Evolutionary conservation across 2,888 invertebrate genomes (phyloP).

Genomic region (Slavum lentiscoides): DNA sequence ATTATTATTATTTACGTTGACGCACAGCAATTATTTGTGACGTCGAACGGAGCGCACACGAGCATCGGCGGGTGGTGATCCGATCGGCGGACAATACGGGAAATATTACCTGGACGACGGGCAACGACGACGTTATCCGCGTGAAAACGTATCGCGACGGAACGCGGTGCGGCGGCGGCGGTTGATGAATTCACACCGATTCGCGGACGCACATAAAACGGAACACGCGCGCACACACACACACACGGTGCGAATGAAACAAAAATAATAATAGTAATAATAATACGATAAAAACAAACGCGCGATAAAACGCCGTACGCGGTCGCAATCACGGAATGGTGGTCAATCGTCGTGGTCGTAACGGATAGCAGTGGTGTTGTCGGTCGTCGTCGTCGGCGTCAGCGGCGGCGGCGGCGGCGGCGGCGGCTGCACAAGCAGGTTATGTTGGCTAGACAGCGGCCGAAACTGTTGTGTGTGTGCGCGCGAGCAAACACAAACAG

Average conservation of each 20-base stretch:
- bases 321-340: slow-evolving; percentile 21
- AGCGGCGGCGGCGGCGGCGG: slow-evolving; percentile 27
- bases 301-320: slow-evolving; percentile 18
- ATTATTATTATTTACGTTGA: slow-evolving; percentile 16
- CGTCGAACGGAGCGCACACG: slow-evolving; percentile 12
- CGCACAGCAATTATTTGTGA: slow-evolving; percentile 11
- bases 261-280: too few species aligned
- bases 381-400: slow-evolving; percentile 16
- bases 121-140: not conserved
- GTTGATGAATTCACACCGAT: slow-evolving; percentile 14
- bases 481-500: slow-evolving; percentile 42
- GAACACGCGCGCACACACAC: not conserved
- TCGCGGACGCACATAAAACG: not conserved
- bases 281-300: not conserved
- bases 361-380: slow-evolving; percentile 42
- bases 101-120: not conserved
- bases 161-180: slow-evolving; percentile 4
- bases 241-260: not conserved
- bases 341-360: slow-evolving; percentile 41
- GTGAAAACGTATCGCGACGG: slow-evolving; percentile 26
- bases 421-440: slow-evolving; percentile 41
- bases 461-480: slow-evolving; percentile 52
- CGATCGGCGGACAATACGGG: slow-evolving; percentile 16
- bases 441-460: slow-evolving; percentile 52
- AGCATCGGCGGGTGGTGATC: slow-evolving; percentile 36